Conservation (phyloP, 2,888 invertebrate species). For the Scaptomyza reducta region DNA sequence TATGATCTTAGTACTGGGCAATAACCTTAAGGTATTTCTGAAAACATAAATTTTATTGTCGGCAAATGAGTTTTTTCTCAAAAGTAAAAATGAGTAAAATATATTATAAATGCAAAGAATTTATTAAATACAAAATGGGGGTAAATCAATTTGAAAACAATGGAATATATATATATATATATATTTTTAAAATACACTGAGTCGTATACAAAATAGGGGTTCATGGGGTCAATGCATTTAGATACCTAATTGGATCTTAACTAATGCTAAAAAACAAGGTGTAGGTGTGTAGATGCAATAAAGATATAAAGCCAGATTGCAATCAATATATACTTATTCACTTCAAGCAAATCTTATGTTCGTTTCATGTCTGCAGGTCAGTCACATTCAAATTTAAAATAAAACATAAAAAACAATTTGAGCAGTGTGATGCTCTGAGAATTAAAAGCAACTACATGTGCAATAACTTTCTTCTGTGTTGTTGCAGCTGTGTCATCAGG, state of each 20-base stretch:
- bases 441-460: constrained; percentile 24
- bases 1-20: background rate
- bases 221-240: background rate
- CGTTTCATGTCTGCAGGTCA: constrained; percentile 17
- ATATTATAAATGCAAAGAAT: background rate
- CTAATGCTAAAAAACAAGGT: background rate
- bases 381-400: constrained; percentile 16
- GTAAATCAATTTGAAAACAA: too few species aligned
- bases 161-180: too few species aligned
- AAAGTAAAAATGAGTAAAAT: too few species aligned
- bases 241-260: background rate
- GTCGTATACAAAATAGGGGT: background rate
- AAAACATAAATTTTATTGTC: background rate
- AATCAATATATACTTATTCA: constrained; percentile 13
- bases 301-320: constrained; percentile 5
- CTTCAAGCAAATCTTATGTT: background rate
- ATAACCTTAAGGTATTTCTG: background rate
- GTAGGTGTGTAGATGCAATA: constrained; percentile 8
- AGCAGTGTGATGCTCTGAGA: constrained; percentile 32
- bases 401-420: constrained; percentile 13
- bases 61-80: background rate
- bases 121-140: background rate
- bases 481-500: constrained; percentile 41
- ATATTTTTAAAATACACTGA: background rate
- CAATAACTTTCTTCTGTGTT: constrained; percentile 45